A percentile compares a stretch with the other conserved stretches of the same genome.
Evolutionary conservation across 2,888 invertebrate species (phyloP).

Genomic region (Baronia brevicornis): DNA sequence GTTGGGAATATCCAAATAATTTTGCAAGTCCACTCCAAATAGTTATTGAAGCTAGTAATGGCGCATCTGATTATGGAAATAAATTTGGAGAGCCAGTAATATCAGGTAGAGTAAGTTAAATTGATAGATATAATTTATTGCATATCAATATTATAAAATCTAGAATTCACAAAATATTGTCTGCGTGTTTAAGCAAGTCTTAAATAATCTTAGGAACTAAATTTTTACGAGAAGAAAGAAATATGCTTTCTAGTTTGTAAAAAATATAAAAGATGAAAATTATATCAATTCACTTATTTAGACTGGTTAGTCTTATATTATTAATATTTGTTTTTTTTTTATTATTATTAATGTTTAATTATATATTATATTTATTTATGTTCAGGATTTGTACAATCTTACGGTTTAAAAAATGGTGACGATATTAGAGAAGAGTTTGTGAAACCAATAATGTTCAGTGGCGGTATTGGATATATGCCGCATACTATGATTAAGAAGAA

Average conservation of each 20-base stretch:
- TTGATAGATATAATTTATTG: neutral
- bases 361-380: too few relatives aligned
- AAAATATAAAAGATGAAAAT: too few relatives aligned
- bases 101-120: constrained; percentile 36
- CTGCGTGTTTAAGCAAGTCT: too few relatives aligned
- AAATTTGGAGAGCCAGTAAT: constrained; percentile 99
- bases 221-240: too few relatives aligned
- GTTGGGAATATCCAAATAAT: constrained; percentile 86
- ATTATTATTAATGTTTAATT: too few relatives aligned
- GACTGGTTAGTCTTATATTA: too few relatives aligned
- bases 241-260: too few relatives aligned
- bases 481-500: constrained; percentile 86
- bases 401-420: constrained; percentile 82
- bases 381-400: constrained; percentile 93
- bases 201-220: too few relatives aligned
- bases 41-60: constrained; percentile 96
- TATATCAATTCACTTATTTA: too few relatives aligned
- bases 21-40: constrained; percentile 94
- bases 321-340: neutral
- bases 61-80: constrained; percentile 99
- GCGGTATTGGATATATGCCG: constrained; percentile 94
- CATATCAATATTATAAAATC: neutral
- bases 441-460: constrained; percentile 99
- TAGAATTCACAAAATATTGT: neutral
- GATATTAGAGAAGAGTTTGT: constrained; percentile 91